A percentile compares a stretch with the other conserved stretches of the same genome.
These are phyloP conservation scores for Scaptomyza caliginosa DNA, from an alignment of 2,888 invertebrate genomes.

Conservation along the genomic window DNA sequence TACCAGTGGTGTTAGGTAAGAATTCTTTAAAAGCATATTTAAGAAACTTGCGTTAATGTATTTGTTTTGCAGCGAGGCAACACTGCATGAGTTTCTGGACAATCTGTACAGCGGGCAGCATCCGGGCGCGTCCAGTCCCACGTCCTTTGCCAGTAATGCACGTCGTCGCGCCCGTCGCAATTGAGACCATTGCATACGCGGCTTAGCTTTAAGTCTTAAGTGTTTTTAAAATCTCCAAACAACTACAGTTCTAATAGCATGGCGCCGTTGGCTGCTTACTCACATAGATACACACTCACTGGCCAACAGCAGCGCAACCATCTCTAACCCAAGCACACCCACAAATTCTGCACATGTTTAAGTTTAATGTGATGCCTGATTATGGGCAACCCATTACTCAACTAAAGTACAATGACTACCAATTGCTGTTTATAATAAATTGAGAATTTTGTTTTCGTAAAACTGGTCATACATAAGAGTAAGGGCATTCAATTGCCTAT, in stretches of 20 bases:
- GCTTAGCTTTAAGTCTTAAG: constrained; percentile 44
- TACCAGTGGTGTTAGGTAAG: constrained; percentile 64
- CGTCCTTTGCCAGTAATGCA: constrained; percentile 74
- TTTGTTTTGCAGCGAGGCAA: constrained; percentile 77
- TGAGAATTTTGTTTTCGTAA: constrained; percentile 23
- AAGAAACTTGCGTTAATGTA: not conserved
- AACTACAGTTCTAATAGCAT: constrained; percentile 46
- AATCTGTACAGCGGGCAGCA: constrained; percentile 84
- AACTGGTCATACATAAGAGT: constrained; percentile 37
- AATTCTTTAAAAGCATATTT: not conserved
- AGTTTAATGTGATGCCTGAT: constrained; percentile 15
- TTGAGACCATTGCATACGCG: constrained; percentile 48
- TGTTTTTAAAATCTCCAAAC: constrained; percentile 73
- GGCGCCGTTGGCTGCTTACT: constrained; percentile 49
- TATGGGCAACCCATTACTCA: constrained; percentile 22
- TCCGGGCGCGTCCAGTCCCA: constrained; percentile 77
- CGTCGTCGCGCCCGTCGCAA: constrained; percentile 83
- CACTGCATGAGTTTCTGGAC: constrained; percentile 83
- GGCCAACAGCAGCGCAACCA: constrained; percentile 29
- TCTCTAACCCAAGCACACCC: constrained; percentile 33
- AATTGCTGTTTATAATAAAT: constrained; percentile 38
- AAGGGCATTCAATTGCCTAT: constrained; percentile 30
- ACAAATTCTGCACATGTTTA: constrained; percentile 11
- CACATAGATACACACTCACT: constrained; percentile 41
- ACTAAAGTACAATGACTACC: constrained; percentile 45